Percentiles rank a stretch among this genome's conserved stretches.
Evolutionary conservation across 35 echinoderm and acorn worm species (phyloP).

Genomic region (Eucidaris tribuloides): DNA sequence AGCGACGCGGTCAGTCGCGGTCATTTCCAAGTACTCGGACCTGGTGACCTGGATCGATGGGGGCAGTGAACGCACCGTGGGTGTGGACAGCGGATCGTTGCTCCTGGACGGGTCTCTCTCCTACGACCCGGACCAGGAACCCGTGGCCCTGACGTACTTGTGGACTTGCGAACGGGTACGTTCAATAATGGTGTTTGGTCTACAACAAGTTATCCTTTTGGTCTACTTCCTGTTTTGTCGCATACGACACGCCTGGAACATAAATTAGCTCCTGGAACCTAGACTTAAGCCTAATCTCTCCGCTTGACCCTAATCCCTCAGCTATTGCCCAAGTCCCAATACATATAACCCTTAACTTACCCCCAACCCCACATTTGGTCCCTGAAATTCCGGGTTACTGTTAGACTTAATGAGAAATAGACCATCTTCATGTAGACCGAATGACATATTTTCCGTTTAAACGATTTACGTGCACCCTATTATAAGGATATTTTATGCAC

Average conservation of each 20-base stretch:
- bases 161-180: slow-evolving; percentile 84
- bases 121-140: slow-evolving; percentile 73
- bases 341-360: background rate
- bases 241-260: background rate
- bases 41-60: slow-evolving; percentile 72
- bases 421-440: too few relatives aligned
- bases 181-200: background rate
- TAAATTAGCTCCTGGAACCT: background rate
- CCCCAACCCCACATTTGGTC: too few relatives aligned
- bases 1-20: slow-evolving; percentile 28
- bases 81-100: slow-evolving; percentile 64
- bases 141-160: slow-evolving; percentile 51
- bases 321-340: background rate
- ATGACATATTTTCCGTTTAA: too few relatives aligned
- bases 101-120: slow-evolving; percentile 63
- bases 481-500: too few relatives aligned
- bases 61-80: slow-evolving; percentile 64
- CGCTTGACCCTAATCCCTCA: too few relatives aligned
- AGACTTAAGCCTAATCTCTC: background rate
- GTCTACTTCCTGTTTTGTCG: too few relatives aligned
- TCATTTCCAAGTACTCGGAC: slow-evolving; percentile 52
- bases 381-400: too few relatives aligned
- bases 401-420: too few relatives aligned
- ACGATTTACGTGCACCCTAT: too few relatives aligned
- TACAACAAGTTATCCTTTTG: too few relatives aligned